Conservation (phyloP, 92 coral and sea anemone genomes). For the Micromussa lordhowensis region DNA sequence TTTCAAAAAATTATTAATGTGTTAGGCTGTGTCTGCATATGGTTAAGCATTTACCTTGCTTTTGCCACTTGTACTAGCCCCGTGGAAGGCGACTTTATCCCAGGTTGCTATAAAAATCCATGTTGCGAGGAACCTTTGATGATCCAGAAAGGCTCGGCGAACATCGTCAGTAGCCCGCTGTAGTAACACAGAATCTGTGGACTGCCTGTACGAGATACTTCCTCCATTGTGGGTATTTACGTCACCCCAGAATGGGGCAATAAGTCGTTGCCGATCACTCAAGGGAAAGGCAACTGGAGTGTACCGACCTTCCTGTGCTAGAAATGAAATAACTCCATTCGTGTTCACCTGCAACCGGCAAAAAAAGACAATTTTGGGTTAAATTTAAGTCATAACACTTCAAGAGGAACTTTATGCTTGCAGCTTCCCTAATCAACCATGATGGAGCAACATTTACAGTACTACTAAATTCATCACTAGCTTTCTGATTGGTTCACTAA, state of each 20-base stretch:
- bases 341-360: slow-evolving; percentile 58
- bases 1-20: no score
- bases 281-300: slow-evolving; percentile 82
- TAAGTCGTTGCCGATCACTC: slow-evolving; percentile 59
- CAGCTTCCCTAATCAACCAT: no score
- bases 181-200: slow-evolving; percentile 39
- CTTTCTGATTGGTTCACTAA: no score
- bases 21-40: no score
- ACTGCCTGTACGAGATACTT: slow-evolving; percentile 67
- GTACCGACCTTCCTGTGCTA: slow-evolving; percentile 37
- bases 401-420: no score
- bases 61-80: slow-evolving; percentile 1
- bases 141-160: slow-evolving; percentile 58
- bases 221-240: slow-evolving; percentile 81
- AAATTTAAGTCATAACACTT: no score
- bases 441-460: no score
- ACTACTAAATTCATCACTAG: no score
- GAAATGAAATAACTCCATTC: slow-evolving; percentile 73
- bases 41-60: slow-evolving; percentile 12
- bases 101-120: slow-evolving; percentile 88
- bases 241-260: slow-evolving; percentile 91
- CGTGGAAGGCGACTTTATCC: slow-evolving; percentile 77
- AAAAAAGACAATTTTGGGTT: no score
- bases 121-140: slow-evolving; percentile 67
- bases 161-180: slow-evolving; percentile 74